Base-by-base conservation (phyloP, 2,888 invertebrate species). In the Chrysolina haemoptera region DNA sequence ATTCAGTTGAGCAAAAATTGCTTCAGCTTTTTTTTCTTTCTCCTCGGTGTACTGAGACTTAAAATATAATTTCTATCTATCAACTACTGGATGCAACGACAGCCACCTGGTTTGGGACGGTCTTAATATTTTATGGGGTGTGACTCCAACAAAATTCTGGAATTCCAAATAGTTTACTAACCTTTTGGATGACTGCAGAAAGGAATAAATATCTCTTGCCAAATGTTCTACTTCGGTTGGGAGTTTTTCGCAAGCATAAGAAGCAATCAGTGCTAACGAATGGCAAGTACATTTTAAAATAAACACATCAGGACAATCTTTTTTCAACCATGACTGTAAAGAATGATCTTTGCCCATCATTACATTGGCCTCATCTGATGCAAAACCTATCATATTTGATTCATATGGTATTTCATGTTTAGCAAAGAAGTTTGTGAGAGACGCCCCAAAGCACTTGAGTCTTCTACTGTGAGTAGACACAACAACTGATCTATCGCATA, bases 261-360 rank as follows among this genome's bases (percentile, higher is more conserved):
- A 83, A 40, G 83, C 82, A 62, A 83, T 83, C 10, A 84, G 72
- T 16, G 80, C 82, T 55, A 84, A 82, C 59, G 82, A 85, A 72
- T 86, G 86, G 74, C 85, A 86, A 14, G 83, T 82, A 68, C 85
- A 87, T 75, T 84, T 86, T 66, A 86, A 76, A 8, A 82, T 73
- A 75, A 85, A 84, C 20, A 86, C 71, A 77, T 82, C 35, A 82
- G 83, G 40, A 83, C 79, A 41, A 20, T 85, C 85, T 68, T 76
- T 76, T 76, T 79, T 78, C 40, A 86, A 78, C 12, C 83, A 72
- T n/a, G 81, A 79, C 18, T 77, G 73, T 6, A 86, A 78, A 16
- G 84, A 86, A 79, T 85, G 74, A 55, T 81, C 71, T 18, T 65
- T 59, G 1, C 84, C 85, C 76, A 84, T 82, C 86, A 86, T 86